Conservation (phyloP, 2,797 vertebrate species). For the Alectoris magna region DNA sequence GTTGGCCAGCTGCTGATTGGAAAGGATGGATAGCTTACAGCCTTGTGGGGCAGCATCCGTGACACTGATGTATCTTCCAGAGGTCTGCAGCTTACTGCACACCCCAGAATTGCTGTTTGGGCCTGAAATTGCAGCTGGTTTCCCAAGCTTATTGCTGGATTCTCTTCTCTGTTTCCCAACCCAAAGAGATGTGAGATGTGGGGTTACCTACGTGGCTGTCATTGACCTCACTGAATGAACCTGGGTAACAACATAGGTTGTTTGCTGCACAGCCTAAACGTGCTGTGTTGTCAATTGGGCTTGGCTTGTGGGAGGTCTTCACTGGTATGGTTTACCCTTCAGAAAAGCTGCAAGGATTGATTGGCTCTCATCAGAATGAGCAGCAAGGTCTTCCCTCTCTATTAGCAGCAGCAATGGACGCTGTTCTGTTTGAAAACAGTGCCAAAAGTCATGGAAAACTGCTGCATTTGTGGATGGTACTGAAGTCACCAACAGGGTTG, state of each 20-base stretch:
- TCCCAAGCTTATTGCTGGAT: not conserved
- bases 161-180: not conserved
- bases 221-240: not conserved
- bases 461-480: not conserved
- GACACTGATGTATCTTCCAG: not conserved
- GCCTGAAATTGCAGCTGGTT: not conserved
- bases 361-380: not conserved
- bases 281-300: not conserved
- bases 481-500: not conserved
- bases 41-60: not conserved
- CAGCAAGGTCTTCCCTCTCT: not conserved
- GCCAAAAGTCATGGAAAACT: not conserved
- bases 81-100: not conserved
- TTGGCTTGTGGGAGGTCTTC: not conserved
- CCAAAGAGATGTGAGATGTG: not conserved
- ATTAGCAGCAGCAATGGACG: not conserved
- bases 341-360: not conserved
- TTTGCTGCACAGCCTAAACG: fast-evolving
- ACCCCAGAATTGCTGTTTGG: not conserved
- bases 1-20: not conserved
- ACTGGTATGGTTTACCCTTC: fast-evolving
- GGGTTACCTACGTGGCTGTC: not conserved
- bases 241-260: not conserved
- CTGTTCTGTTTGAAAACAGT: not conserved
- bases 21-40: not conserved